These are phyloP conservation scores for Lydus trimaculatus DNA, from an alignment of 2,888 invertebrate genomes.

Conservation along the genomic window DNA sequence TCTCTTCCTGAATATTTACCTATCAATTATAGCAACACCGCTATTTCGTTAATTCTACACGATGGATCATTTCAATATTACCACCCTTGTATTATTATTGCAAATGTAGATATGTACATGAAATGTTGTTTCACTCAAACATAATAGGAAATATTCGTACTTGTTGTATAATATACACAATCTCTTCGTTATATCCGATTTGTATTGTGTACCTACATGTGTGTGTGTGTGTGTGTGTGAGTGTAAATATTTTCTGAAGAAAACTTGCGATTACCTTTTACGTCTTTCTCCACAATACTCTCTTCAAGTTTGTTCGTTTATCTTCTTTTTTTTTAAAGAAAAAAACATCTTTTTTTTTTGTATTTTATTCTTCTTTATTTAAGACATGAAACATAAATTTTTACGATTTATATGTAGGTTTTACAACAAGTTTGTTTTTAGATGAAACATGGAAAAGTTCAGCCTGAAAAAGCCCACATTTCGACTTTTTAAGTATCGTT, in stretches of 20 bases:
- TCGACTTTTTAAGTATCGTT: no score
- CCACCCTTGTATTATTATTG: not conserved
- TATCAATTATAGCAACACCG: not conserved
- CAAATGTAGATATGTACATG: not conserved
- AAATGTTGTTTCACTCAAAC: not conserved
- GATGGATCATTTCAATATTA: not conserved
- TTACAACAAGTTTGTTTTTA: not conserved
- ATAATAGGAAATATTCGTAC: not conserved
- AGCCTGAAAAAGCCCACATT: no score
- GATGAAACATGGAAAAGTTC: not conserved
- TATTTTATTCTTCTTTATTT: not conserved
- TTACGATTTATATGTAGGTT: conserved; percentile 2
- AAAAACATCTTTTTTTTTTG: no score
- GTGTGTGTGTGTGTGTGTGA: not conserved
- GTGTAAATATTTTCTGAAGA: conserved; percentile 32
- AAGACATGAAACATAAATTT: not conserved
- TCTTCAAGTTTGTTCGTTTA: not conserved
- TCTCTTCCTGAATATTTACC: not conserved
- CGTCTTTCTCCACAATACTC: no score
- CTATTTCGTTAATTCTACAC: not conserved
- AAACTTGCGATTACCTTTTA: conserved; percentile 32
- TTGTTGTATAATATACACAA: not conserved
- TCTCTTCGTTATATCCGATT: not conserved
- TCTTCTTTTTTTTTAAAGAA: not conserved
- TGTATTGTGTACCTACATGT: not conserved